These are phyloP conservation scores for Dasypogon diadema DNA, from an alignment of 2,888 invertebrate species.

Conservation along the genomic window DNA sequence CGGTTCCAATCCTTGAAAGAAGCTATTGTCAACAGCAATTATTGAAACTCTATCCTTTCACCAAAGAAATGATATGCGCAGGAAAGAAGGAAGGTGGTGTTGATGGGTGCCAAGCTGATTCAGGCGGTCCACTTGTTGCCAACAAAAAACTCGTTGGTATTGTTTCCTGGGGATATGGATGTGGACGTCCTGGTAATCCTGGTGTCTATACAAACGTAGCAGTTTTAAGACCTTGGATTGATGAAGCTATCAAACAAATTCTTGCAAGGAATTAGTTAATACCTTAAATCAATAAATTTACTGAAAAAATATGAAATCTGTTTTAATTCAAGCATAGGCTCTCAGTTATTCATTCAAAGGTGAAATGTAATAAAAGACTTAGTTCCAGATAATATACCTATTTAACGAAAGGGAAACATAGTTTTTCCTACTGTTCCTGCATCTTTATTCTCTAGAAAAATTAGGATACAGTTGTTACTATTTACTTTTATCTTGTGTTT, in stretches of 20 bases:
- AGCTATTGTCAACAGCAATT: conserved; percentile 61
- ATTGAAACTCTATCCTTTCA: conserved; percentile 59
- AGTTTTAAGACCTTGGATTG: conserved; percentile 39
- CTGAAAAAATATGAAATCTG: no score
- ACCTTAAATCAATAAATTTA: no score
- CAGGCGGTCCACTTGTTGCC: conserved; percentile 47
- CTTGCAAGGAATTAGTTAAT: no score
- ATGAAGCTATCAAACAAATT: conserved; percentile 14
- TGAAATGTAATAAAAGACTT: no score
- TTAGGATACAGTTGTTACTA: no score
- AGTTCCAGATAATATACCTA: no score
- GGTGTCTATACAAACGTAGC: conserved; percentile 48
- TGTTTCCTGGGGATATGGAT: conserved; percentile 49
- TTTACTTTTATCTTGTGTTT: no score
- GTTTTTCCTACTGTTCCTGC: no score
- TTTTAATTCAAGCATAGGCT: no score
- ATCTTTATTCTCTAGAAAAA: no score
- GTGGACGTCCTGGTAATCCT: conserved; percentile 28
- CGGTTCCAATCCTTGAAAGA: not conserved
- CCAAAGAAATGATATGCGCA: conserved; percentile 71
- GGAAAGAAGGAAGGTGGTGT: conserved; percentile 68
- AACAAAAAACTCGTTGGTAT: conserved; percentile 42
- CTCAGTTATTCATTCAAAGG: no score
- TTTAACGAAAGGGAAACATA: no score
- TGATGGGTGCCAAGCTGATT: conserved; percentile 50